Base-by-base conservation (phyloP, 2,113 vertebrate genomes). In the Aphyosemion australe region DNA sequence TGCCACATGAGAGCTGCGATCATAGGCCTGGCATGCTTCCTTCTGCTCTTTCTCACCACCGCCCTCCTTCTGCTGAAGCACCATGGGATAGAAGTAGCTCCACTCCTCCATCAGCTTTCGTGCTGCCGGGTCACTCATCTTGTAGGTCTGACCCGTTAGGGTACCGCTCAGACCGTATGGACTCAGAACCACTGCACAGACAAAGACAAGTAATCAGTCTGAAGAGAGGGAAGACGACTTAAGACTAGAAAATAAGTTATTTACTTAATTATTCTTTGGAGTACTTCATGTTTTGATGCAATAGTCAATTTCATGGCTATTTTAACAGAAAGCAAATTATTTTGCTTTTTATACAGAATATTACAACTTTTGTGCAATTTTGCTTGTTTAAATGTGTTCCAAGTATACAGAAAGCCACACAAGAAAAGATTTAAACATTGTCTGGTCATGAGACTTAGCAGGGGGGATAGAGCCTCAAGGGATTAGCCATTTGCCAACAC, bases 61-160 rank as follows among this genome's bases (percentile, higher is more conserved):
- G 45, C 78, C 74, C 12, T 89, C 88, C 67, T 68, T 87, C 20
- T 78, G 84, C 88, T 92, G 95, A 66, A 98, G 92, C 78, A 97
- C 96, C 92, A 95, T 95, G 7, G 97, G 97, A 84, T 99, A 99
- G 84, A 99, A 99, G 88, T 96, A 96, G 84, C 96, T 96, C 97
- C 97, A 99, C 70, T 99, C 97, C 87, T 99, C 97, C 61, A 99
- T 95, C 70, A 99, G 71, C 73, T 97, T 98, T 2, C 95, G 90
- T 15, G 94, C 94, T 0, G 96, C 96, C 0, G 97, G 95, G 77
- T 99, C 97, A 32, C 95, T 96, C 94, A 96, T 96, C 88, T 98
- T 98, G 75, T 94, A 98, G 0, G 94, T 93, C 77, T 98, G 97
- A 61, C 97, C 97, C 2, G 97, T 99, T 3, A 99, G 93, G 0